phyloP scores from a whole-genome alignment of 2,113 vertebrate genomes.

The Toxotes jaculatrix region DNA sequence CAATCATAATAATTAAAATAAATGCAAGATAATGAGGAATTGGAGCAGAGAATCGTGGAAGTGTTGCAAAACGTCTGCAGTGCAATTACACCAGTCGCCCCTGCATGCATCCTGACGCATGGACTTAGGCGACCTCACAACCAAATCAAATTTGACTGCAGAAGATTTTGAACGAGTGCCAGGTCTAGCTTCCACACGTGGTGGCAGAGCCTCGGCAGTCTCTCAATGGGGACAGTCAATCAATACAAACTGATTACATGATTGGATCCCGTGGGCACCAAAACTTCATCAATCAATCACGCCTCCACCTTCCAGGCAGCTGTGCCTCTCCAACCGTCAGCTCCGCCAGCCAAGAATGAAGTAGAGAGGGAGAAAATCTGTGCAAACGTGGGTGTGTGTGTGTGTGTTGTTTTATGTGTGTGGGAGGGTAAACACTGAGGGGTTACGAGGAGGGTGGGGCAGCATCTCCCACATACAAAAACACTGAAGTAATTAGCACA shows the following conservation, averaged over 20 bases:
- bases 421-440: background rate
- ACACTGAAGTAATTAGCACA: constrained; percentile 13
- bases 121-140: constrained; percentile 30
- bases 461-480: constrained; percentile 20
- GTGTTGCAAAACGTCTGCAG: constrained; percentile 41
- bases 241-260: constrained; percentile 82
- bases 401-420: background rate
- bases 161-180: constrained; percentile 62
- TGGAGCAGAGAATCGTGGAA: constrained; percentile 46
- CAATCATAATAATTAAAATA: constrained; percentile 64
- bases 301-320: constrained; percentile 73
- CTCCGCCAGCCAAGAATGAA: constrained; percentile 49
- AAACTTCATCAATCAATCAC: constrained; percentile 81
- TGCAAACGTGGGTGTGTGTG: constrained; percentile 1
- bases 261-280: constrained; percentile 78
- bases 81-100: constrained; percentile 38
- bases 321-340: constrained; percentile 54
- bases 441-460: background rate
- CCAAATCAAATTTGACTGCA: constrained; percentile 65
- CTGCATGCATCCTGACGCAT: constrained; percentile 33
- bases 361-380: constrained; percentile 25
- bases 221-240: constrained; percentile 75
- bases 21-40: constrained; percentile 59
- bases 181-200: constrained; percentile 46
- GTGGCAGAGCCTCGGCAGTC: constrained; percentile 58